A percentile compares a stretch with the other conserved stretches of the same genome.
These are phyloP conservation scores for Pilophorus perplexus DNA, from an alignment of 2,888 invertebrate genomes.

Conservation along the genomic window DNA sequence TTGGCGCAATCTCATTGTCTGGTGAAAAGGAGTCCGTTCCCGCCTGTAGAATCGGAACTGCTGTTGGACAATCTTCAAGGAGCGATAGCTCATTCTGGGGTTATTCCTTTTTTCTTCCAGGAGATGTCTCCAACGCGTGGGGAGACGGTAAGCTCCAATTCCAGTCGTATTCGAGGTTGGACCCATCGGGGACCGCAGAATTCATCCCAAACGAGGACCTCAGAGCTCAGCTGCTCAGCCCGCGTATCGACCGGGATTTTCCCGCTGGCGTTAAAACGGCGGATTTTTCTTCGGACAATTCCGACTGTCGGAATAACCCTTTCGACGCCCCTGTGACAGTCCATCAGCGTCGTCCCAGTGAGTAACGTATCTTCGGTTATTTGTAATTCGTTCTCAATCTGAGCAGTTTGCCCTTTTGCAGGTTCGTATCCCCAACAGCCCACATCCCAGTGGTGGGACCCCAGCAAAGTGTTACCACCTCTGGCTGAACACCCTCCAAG, in stretches of 20 bases:
- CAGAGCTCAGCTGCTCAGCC: constrained; percentile 1
- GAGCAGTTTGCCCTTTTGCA: not conserved
- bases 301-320: constrained; percentile 1
- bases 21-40: no score
- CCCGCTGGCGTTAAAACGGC: constrained; percentile 15
- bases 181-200: not conserved
- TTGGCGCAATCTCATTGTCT: no score
- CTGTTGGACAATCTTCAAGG: no score
- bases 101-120: no score
- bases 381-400: no score
- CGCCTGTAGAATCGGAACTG: no score
- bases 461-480: no score
- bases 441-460: no score
- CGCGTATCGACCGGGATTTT: constrained; percentile 31
- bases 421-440: not conserved
- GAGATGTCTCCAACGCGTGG: constrained; percentile 5
- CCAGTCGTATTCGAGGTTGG: constrained; percentile 17
- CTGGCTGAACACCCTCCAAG: no score
- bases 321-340: constrained; percentile 18
- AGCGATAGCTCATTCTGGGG: no score
- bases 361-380: no score
- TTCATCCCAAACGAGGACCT: constrained; percentile 8
- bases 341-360: constrained; percentile 18
- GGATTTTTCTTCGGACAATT: constrained; percentile 22
- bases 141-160: constrained; percentile 1